These are phyloP conservation scores for Acleris cristana DNA, from an alignment of 2,888 invertebrate genomes.

Conservation along the genomic window DNA sequence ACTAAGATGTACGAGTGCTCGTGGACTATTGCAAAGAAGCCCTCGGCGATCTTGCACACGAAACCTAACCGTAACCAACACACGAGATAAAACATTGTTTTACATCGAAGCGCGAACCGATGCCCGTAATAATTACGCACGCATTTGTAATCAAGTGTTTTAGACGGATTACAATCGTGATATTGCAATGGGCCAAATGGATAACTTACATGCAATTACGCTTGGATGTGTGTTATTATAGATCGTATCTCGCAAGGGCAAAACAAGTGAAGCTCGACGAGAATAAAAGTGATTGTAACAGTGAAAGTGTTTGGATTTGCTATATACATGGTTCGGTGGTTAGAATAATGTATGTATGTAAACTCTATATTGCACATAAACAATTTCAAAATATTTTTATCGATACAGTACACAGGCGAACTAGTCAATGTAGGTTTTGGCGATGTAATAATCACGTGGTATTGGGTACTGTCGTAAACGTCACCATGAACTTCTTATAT, in stretches of 20 bases:
- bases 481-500: too few relatives aligned
- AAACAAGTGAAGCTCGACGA: constrained; percentile 22
- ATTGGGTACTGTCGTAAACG: too few relatives aligned
- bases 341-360: too few relatives aligned
- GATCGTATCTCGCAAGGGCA: constrained; percentile 22
- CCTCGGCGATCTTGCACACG: constrained; percentile 34
- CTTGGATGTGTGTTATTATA: constrained; percentile 22
- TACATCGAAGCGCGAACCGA: constrained; percentile 44
- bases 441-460: too few relatives aligned
- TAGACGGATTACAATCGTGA: constrained; percentile 52
- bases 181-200: constrained; percentile 42
- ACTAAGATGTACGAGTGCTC: constrained; percentile 6
- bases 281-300: not conserved
- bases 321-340: too few relatives aligned
- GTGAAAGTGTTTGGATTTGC: constrained; percentile 1
- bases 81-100: constrained; percentile 27
- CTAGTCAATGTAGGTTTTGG: too few relatives aligned
- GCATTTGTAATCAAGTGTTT: constrained; percentile 56
- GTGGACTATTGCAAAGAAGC: constrained; percentile 34
- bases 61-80: constrained; percentile 29
- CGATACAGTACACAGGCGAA: too few relatives aligned
- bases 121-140: constrained; percentile 54
- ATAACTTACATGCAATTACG: constrained; percentile 23
- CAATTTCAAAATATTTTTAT: too few relatives aligned
- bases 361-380: too few relatives aligned